phyloP scores from a whole-genome alignment of 2,797 vertebrate species.

The Aulostomus chinensis region DNA sequence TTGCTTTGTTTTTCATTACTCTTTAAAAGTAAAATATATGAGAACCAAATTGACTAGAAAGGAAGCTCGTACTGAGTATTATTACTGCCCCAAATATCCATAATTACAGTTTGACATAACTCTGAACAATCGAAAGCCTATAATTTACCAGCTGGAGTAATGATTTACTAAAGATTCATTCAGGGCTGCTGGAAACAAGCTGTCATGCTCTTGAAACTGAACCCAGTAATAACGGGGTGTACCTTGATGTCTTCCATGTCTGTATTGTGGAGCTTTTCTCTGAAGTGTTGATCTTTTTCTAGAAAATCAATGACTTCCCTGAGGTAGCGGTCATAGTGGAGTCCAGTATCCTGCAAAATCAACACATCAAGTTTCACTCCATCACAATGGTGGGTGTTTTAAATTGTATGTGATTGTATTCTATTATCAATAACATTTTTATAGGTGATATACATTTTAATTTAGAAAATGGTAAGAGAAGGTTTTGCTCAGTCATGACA shows the following conservation, averaged over 20 bases:
- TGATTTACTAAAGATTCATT: neutral
- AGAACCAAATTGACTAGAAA: too few species aligned
- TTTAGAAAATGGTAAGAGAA: too few species aligned
- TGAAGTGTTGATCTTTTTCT: conserved; percentile 96
- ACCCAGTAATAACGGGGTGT: neutral
- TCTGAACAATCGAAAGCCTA: too few species aligned
- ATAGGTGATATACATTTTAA: too few species aligned
- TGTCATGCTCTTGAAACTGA: neutral
- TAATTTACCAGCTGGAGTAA: neutral
- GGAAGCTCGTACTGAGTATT: too few species aligned
- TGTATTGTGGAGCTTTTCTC: conserved; percentile 96
- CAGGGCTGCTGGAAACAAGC: too few species aligned
- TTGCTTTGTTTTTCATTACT: too few species aligned
- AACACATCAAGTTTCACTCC: conserved; percentile 22
- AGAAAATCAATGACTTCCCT: conserved; percentile 97
- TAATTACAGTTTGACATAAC: neutral
- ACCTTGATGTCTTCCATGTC: conserved; percentile 99
- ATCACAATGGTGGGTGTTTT: too few species aligned
- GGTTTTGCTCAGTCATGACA: too few species aligned
- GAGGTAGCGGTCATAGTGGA: conserved; percentile 98
- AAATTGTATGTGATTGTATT: neutral
- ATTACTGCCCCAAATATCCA: too few species aligned
- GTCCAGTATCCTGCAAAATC: conserved; percentile 89
- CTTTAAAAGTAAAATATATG: too few species aligned
- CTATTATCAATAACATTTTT: neutral